Conservation (phyloP, 2,888 invertebrate species). For the Sipunculus nudus region DNA sequence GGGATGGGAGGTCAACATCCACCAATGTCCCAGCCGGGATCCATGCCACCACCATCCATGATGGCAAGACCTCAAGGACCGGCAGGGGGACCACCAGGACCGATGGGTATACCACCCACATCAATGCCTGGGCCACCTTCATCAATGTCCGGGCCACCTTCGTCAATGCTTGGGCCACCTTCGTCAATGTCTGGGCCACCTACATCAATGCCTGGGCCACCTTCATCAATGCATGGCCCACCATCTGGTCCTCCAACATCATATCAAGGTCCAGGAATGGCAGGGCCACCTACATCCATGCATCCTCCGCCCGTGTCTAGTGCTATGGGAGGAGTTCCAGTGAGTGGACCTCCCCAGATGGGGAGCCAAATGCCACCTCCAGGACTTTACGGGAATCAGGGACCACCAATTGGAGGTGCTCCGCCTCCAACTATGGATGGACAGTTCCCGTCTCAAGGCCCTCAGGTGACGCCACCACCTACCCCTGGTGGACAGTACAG, state of each 20-base stretch:
- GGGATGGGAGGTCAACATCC: conserved; percentile 4
- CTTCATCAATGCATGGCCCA: neutral
- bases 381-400: neutral
- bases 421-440: conserved; percentile 1
- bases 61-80: too few relatives aligned
- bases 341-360: neutral
- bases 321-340: neutral
- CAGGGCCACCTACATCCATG: conserved; percentile 9
- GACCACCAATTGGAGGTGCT: neutral
- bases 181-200: conserved; percentile 1
- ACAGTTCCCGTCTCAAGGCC: neutral
- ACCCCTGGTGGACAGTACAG: neutral
- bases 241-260: neutral
- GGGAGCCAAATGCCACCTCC: neutral
- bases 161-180: too few relatives aligned
- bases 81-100: too few relatives aligned
- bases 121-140: neutral
- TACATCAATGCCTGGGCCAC: neutral
- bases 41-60: too few relatives aligned
- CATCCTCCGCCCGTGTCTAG: neutral
- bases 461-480: neutral
- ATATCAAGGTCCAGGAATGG: neutral
- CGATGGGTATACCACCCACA: neutral
- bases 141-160: too few relatives aligned
- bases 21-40: too few relatives aligned